Base-by-base conservation (phyloP, 1,140 invertebrate species). In the Anthonomus grandis region DNA sequence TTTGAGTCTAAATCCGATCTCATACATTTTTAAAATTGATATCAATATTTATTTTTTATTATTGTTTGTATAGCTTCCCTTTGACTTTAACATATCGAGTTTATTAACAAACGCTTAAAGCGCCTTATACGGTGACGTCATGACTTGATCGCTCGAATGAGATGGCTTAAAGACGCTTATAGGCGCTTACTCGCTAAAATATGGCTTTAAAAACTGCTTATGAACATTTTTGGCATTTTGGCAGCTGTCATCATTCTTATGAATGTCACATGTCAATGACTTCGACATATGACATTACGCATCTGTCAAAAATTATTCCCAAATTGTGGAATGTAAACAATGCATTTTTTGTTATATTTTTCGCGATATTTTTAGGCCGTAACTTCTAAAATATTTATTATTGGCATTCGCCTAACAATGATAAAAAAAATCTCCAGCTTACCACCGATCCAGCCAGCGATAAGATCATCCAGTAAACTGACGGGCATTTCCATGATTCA, bases 291-390 rank as follows among this genome's bases (percentile, higher is more conserved):
- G 42, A 52, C 49, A 38, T 52, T 34, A 50, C 36, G 23, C 15
- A 27, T 6, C 37, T 19, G 39, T 24, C 36, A 18, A 25, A 42
- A 22, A 12, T 24, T 24, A 44, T 48, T 23, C 31, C 25, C 37
- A 41, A 17, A 38, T 63, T 60, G 13, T 18, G 8, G 18, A 36
- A 54, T 63, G 62, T 63, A 63, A 63, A 63, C 62, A 63, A 63
- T 60, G 57, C 48, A 57, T 37, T 45, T 39, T 51, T 27, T 24
- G 31, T 21, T 10, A 22, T 12, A 17, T 55, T 42, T 25, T 15
- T 12, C 15, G 25, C 36, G 37, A 41, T 39, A 48, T 3, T 45
- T 24, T 51, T 54, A 44, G 17, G 18, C 37, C 19, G 24, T 24
- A 38, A 47, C 27, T 23, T 19, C 18, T 44, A 23, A 22, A 34